Evolutionary conservation across 2,113 vertebrate genomes (phyloP).

Genomic region (Bolborhynchus lineola): DNA sequence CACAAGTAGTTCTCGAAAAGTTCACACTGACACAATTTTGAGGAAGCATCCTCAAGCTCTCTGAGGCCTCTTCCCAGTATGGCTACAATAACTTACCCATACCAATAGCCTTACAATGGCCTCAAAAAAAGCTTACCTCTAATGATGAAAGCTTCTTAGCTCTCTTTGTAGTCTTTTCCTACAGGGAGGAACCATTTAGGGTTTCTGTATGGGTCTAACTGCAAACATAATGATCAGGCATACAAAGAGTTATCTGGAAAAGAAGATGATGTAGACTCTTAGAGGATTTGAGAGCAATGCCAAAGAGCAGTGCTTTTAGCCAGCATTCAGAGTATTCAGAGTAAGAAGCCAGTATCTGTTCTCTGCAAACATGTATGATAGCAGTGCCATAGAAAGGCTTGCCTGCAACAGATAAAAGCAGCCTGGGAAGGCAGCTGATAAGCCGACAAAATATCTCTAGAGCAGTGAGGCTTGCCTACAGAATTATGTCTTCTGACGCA

Average conservation of each 20-base stretch:
- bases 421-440: background rate
- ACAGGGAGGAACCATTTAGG: background rate
- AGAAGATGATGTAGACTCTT: background rate
- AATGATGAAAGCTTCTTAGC: background rate
- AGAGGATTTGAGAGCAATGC: background rate
- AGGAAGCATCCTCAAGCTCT: background rate
- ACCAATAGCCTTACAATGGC: background rate
- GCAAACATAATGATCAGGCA: background rate
- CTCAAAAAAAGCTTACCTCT: background rate
- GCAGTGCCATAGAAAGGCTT: background rate
- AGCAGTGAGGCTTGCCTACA: background rate
- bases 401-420: background rate
- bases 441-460: background rate
- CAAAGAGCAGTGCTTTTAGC: background rate
- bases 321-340: background rate
- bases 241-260: background rate
- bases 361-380: background rate
- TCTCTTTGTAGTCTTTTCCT: background rate
- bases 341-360: background rate
- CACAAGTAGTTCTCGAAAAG: background rate
- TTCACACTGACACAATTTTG: background rate
- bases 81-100: background rate
- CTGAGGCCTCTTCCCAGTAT: background rate
- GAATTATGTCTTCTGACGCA: slow-evolving; percentile 6
- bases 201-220: background rate